Evolutionary conservation across 2,888 invertebrate species (phyloP).

Genomic region (Philhelius pedissequus): DNA sequence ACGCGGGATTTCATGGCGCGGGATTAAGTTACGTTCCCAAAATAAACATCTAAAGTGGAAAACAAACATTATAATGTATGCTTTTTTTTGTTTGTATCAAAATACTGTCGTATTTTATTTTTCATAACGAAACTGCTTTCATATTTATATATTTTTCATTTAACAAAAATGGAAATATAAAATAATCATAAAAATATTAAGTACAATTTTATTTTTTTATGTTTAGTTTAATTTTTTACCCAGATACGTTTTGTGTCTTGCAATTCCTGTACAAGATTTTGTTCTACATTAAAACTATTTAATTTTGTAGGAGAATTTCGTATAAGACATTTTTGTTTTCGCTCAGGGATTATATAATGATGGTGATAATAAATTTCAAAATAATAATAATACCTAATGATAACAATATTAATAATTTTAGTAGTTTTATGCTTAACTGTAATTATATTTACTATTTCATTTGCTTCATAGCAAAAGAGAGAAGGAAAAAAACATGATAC

Average conservation of each 20-base stretch:
- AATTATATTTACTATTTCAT: neutral
- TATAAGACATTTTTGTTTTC: neutral
- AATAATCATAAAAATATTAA: constrained; percentile 34
- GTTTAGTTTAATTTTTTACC: neutral
- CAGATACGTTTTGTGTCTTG: neutral
- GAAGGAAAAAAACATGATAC: neutral
- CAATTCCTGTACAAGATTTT: neutral
- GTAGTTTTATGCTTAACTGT: neutral
- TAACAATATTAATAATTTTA: neutral
- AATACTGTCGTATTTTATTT: neutral
- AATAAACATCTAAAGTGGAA: too few species aligned
- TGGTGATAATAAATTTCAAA: too few species aligned
- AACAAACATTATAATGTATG: too few species aligned
- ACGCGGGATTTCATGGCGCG: too few species aligned
- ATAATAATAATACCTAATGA: constrained; percentile 5
- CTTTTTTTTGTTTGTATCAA: neutral
- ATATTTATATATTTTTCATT: neutral
- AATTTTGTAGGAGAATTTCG: neutral
- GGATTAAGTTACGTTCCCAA: too few species aligned
- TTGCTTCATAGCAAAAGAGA: neutral
- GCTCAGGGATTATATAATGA: too few species aligned
- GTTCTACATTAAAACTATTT: neutral
- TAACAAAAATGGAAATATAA: constrained; percentile 1
- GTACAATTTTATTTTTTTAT: constrained; percentile 32
- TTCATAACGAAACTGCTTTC: neutral